Evolutionary conservation across 2,113 vertebrate species (phyloP).

Genomic region (Grus americana): DNA sequence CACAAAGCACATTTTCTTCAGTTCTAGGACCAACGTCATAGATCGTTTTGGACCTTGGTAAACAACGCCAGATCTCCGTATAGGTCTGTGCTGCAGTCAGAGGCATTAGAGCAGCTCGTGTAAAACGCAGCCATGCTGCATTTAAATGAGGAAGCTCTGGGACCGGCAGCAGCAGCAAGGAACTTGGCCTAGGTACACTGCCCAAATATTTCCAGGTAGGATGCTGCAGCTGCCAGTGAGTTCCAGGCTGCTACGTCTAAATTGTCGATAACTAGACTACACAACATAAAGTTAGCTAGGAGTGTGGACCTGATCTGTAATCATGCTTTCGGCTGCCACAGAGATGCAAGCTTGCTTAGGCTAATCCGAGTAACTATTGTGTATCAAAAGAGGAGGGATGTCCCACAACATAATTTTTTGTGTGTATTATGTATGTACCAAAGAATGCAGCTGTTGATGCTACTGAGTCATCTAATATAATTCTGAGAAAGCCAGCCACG

Average conservation of each 20-base stretch:
- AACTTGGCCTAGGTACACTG: background rate
- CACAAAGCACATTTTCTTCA: background rate
- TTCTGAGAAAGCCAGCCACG: background rate
- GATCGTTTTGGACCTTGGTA: background rate
- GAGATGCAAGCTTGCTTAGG: background rate
- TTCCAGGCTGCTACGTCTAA: background rate
- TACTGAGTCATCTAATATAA: background rate
- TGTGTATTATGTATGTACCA: background rate
- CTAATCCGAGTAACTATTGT: accelerated
- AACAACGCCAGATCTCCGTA: background rate
- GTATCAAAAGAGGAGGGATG: background rate
- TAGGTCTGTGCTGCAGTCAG: background rate
- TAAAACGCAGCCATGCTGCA: background rate
- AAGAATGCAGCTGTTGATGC: background rate
- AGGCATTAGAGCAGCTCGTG: background rate
- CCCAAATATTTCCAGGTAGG: background rate
- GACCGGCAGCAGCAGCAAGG: background rate
- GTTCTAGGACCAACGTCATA: background rate
- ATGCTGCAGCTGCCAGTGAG: background rate
- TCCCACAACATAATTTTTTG: background rate
- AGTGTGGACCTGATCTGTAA: background rate
- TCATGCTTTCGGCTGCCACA: background rate
- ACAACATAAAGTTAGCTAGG: background rate
- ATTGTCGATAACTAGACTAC: background rate
- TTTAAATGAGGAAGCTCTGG: background rate